phyloP scores from a whole-genome alignment of 2,797 vertebrate genomes.

The Xenentodon cancila region DNA sequence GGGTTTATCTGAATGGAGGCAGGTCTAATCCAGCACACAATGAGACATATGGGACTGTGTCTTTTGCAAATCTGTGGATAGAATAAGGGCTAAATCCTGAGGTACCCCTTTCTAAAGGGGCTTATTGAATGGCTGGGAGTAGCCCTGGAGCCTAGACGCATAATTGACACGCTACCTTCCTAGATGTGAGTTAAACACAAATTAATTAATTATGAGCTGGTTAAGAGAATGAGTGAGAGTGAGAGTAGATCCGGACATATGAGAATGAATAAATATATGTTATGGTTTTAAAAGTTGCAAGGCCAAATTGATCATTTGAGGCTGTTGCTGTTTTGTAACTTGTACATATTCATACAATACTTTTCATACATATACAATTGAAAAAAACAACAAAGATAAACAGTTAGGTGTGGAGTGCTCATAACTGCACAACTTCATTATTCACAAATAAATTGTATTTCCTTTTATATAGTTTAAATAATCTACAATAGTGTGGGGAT shows the following conservation, averaged over 20 bases:
- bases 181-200: slow-evolving; percentile 41
- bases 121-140: slow-evolving; percentile 51
- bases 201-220: slow-evolving; percentile 59
- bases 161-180: slow-evolving; percentile 48
- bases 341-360: no score
- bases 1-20: slow-evolving; percentile 61
- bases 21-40: slow-evolving; percentile 69
- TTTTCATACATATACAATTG: no score
- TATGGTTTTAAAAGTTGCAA: not conserved
- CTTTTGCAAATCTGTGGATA: slow-evolving; percentile 62
- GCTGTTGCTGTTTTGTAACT: no score
- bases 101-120: slow-evolving; percentile 53
- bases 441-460: no score
- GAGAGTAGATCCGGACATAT: slow-evolving; percentile 4
- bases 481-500: no score
- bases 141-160: slow-evolving; percentile 38
- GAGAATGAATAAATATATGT: slow-evolving; percentile 1
- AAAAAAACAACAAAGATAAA: no score
- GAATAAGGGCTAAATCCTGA: slow-evolving; percentile 52
- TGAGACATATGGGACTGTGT: slow-evolving; percentile 73
- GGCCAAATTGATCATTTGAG: no score
- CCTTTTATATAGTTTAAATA: no score
- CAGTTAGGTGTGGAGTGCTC: no score
- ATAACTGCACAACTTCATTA: no score
- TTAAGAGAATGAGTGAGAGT: not conserved